phyloP scores from a whole-genome alignment of 2,113 vertebrate species.

The Spermophilus dauricus region DNA sequence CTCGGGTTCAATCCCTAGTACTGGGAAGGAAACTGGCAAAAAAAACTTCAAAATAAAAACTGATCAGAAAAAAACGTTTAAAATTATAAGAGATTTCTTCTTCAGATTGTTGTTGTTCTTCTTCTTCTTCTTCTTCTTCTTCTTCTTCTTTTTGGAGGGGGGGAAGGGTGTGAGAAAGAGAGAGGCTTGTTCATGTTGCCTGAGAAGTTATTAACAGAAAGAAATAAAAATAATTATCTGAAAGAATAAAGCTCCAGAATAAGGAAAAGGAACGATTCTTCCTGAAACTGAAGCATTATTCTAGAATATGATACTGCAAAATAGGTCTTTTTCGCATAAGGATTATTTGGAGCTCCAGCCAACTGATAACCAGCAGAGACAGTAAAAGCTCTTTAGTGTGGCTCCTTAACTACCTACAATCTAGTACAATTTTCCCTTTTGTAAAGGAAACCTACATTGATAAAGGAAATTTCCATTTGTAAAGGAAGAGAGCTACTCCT shows the following conservation, averaged over 20 bases:
- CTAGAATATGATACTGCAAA: background rate
- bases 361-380: background rate
- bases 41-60: background rate
- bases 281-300: background rate
- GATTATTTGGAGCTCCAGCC: background rate
- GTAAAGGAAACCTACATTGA: background rate
- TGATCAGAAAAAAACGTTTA: background rate
- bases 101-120: slow-evolving; percentile 6
- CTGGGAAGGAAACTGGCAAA: background rate
- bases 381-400: background rate
- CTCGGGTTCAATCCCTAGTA: no score
- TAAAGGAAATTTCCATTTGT: background rate
- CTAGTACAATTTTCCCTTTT: background rate
- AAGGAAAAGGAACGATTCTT: background rate
- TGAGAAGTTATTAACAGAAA: background rate
- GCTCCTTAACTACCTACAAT: background rate
- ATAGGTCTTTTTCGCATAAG: background rate
- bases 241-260: background rate
- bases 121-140: slow-evolving; percentile 15
- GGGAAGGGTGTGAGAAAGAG: background rate
- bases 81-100: background rate
- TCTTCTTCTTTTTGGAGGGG: background rate
- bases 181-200: background rate
- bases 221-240: background rate
- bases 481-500: background rate